Base-by-base conservation (phyloP, 2,888 invertebrate species). In the Helicoverpa assulta region DNA sequence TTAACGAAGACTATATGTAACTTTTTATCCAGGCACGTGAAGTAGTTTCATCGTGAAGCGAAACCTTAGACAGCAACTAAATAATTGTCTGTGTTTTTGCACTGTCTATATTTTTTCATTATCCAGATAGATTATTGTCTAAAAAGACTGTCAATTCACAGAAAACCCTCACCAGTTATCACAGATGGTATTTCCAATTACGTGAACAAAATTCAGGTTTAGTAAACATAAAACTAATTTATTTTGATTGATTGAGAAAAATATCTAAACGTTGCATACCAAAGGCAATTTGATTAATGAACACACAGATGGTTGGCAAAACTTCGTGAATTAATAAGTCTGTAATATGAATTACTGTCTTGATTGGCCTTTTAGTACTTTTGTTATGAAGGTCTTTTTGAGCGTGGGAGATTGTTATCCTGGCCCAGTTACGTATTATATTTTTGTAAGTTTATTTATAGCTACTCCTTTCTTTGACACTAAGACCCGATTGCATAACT, bases 231-330 rank as follows among this genome's bases (percentile, higher is more conserved):
- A 67, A 76, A 73, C 58, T 63, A 73, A 73, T 73, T 67, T 71
- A 66, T 70, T 76, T 78, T 78, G 74, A 74, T 67, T 68, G 70
- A 68, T 79, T 77, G 66, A 52, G 59, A 67, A 67, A 65, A 74
- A 74, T 67, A 67, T 65, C 54, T 67, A 56, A 62, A 53, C 40
- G 53, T 65, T 70, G 54, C 40, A 73, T 59, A 58, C 50, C 55
- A 52, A 58, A 57, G n/a, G 53, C 50, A 72, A 65, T 43, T 47
- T 81, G 70, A 82, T 82, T 68, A 80, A 80, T 77, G 71, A 63
- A 56, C 43, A 57, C 70, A 50, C 66, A 78, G 78, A 67, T 72
- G 65, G 55, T 78, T n/a, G 3, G 21, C 64, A 54, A 66, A 75
- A 76, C 58, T 64, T 79, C 63, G 26, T 29, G 47, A 76, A 73